Base-by-base conservation (phyloP, 2,797 vertebrate genomes). In the Percopsis omiscomaycus region DNA sequence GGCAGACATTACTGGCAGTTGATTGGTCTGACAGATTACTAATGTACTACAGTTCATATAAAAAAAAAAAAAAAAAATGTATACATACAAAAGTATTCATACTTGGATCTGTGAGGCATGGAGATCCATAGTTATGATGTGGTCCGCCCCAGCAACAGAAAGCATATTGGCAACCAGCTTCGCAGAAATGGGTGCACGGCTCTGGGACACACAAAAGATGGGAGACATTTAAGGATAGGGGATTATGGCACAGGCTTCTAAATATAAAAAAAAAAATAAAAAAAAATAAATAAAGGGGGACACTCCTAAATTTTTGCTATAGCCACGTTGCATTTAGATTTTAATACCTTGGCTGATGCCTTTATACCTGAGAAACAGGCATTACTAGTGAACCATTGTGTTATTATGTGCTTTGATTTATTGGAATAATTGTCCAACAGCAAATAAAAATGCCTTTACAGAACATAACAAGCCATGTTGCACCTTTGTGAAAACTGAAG, bases 101-200 rank as follows among this genome's bases (percentile, higher is more conserved):
- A 97, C 96, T 95, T 98, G 96, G 73, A 98, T 98, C 85, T 98
- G 96, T 3, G 96, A 98, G n/a, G 96, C 95, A 28, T 98, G 95
- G 15, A 98, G 91, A 78, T 97, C 96, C 96, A 98, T 98, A 68
- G 96, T 98, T 88, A 98, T 98, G 82, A 98, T 97, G 86, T 98
- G 96, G 82, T 98, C 95, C 0, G 95, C 96, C 3, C 96, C 96
- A 0, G 96, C 95, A 55, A 98, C 96, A 0, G 95, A 98, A 45
- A 98, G 78, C 96, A 98, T 98, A 80, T 98, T 98, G 37, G 96
- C 96, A 86, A 98, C 96, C 78, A 98, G 94, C 67, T 98, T 97
- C 56, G 96, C 96, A 2, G 96, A 98, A 84, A 98, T 98, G 0
- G 96, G 96, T 13, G 96, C 96, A 30, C 96, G 94, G 53, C 95